Base-by-base conservation (phyloP, 1,140 invertebrate genomes). In the Drosophila athabasca region DNA sequence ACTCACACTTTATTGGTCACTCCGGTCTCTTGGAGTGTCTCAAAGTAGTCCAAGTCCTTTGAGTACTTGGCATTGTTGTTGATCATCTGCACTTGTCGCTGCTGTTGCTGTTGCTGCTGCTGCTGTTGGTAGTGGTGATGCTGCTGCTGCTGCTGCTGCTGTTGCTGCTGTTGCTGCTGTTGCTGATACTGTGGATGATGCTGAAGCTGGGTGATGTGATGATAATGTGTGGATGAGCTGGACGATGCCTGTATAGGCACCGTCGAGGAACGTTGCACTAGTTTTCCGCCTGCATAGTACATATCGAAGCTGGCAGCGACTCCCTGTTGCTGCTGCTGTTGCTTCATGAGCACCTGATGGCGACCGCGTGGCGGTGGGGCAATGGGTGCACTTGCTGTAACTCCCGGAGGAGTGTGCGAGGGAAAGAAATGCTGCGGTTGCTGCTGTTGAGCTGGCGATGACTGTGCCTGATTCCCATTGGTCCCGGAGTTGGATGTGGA, bases 1-100 rank as follows among this genome's bases (percentile, higher is more conserved):
- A 19, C 83, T 80, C 73, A 91, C 90, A 91, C 90, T 73, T 91
- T 90, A 29, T 91, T 91, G 59, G 90, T 91, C 1, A 91, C 90
- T n/a, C 90, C 90, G 19, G 90, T 91, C 49, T 91, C 90, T 49
- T 90, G 90, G 46, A 91, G 57, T 15, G 90, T 83, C 57, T 91
- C 90, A 55, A 89, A 87, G 43, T 87, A 91, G 44, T 91, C 90
- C 67, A 90, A 61, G 48, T 91, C 90, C 66, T 91, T 91, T 55
- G 69, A 53, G 29, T 91, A 91, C 67, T 84, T 91, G 58, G 81
- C 80, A 76, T 79, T 88, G 58, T 69, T 81, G 44, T 79, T 87
- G 35, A 67, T 72, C 54, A 79, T 76, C 59, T 39, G 35, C 35
- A 64, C 75, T 49, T 74, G 69, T 6, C 46, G 68, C 22, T 67